These are phyloP conservation scores for Macrotus californicus DNA, from an alignment of 2,113 vertebrate genomes.

Conservation along the genomic window DNA sequence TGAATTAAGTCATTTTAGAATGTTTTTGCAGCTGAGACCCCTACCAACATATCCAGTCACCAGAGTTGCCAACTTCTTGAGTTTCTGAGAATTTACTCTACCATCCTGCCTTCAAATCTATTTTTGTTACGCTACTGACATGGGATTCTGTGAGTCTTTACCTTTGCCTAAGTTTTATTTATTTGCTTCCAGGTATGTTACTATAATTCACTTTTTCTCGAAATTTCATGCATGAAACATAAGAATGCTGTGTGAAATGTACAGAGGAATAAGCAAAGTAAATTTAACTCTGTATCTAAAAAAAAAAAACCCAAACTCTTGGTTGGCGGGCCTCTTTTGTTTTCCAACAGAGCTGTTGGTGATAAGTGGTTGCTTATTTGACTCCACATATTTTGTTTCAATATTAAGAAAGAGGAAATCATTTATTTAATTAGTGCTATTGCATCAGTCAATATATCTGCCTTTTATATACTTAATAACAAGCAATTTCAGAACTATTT, in stretches of 20 bases:
- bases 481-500: constrained; percentile 16
- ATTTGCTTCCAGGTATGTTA: neutral
- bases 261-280: neutral
- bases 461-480: neutral
- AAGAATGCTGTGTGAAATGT: neutral
- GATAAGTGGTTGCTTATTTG: neutral
- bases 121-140: neutral
- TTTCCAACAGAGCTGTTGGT: neutral
- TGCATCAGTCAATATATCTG: constrained; percentile 9
- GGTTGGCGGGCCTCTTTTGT: neutral
- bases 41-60: neutral
- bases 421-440: constrained; percentile 38
- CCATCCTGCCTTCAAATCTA: neutral
- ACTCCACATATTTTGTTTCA: neutral
- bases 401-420: neutral
- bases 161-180: neutral
- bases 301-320: neutral
- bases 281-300: neutral
- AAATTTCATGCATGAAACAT: neutral
- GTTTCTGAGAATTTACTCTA: neutral
- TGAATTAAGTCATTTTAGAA: neutral
- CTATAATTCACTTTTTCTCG: neutral
- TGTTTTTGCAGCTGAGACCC: neutral
- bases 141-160: neutral
- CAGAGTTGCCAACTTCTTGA: neutral